Percentiles rank a stretch among this genome's conserved stretches.
Evolutionary conservation across 1,140 invertebrate species (phyloP).

Genomic region (Carposina sasakii): DNA sequence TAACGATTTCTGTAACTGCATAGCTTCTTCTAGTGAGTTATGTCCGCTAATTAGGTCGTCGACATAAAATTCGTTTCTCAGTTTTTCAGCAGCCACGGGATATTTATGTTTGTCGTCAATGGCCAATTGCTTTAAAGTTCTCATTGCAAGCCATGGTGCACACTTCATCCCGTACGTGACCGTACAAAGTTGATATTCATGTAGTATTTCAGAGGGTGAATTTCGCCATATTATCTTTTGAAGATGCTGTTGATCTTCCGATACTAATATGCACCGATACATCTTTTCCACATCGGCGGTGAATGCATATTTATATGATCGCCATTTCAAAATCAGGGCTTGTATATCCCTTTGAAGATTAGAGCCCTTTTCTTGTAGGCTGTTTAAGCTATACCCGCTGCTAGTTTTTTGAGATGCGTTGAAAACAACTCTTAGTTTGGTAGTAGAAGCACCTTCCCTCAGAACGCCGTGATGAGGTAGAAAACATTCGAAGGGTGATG

Average conservation of each 20-base stretch:
- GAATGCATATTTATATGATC: slow-evolving; percentile 12
- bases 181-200: slow-evolving; percentile 6
- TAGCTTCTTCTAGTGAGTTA: slow-evolving; percentile 22
- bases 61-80: slow-evolving; percentile 38
- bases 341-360: slow-evolving; percentile 19
- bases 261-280: slow-evolving; percentile 9
- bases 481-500: neutral
- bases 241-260: slow-evolving; percentile 12
- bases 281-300: slow-evolving; percentile 18
- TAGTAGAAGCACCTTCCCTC: neutral
- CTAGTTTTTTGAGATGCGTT: slow-evolving; percentile 12
- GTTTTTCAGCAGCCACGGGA: slow-evolving; percentile 29
- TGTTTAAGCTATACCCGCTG: slow-evolving; percentile 10
- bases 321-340: slow-evolving; percentile 16
- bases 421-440: slow-evolving; percentile 13
- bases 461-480: slow-evolving; percentile 11
- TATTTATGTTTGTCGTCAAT: slow-evolving; percentile 21
- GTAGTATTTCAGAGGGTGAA: slow-evolving; percentile 5
- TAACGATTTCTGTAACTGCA: slow-evolving; percentile 24
- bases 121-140: slow-evolving; percentile 26
- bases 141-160: neutral
- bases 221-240: slow-evolving; percentile 18
- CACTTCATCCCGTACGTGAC: slow-evolving; percentile 2
- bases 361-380: slow-evolving; percentile 13
- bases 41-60: slow-evolving; percentile 44